Base-by-base conservation (phyloP, 2,797 vertebrate genomes). In the Bradypus variegatus region DNA sequence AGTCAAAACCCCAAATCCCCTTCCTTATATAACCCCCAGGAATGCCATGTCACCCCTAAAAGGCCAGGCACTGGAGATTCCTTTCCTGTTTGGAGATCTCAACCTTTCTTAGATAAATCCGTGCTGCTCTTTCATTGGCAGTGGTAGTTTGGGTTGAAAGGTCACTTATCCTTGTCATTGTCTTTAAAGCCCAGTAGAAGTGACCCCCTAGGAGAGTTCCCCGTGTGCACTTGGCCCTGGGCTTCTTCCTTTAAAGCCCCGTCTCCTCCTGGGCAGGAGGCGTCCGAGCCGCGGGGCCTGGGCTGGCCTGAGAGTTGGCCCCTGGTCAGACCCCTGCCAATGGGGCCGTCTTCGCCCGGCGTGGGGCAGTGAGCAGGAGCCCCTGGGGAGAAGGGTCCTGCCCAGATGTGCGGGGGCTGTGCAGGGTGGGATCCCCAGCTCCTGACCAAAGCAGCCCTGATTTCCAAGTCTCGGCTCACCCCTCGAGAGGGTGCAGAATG, bases 401-500 rank as follows among this genome's bases (percentile, higher is more conserved):
- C 78, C 80, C 6, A 2, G 82, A 65, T 86, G 12, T 50, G 58
- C 58, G 13, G 19, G 23, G 4, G 5, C 77, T 60, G 2, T 45
- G 41, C 41, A 45, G 79, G 62, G 1, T 0, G 41, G 94, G 90
- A 85, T 76, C n/a, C 78, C 78, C 69, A 86, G 45, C 31, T 91
- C 81, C 23, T 1, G 33, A 78, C 73, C 33, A 14, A 70, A 23
- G 31, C 55, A 72, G 75, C 65, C 38, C 65, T 0, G 0, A 18
- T 62, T 53, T 38, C 5, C 70, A 14, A 11, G 79, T 65, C 75
- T 85, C 27, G 1, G 4, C 27, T 14, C 5, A 41, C 38, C 48
- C 55, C 14, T 73, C 23, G 10, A 0, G 0, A 1, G n/a, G 45
- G 41, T 11, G 1, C 31, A 8, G 29, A 2, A 1, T 31, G 10